These are phyloP conservation scores for Dioctria linearis DNA, from an alignment of 2,888 invertebrate species.

Conservation along the genomic window DNA sequence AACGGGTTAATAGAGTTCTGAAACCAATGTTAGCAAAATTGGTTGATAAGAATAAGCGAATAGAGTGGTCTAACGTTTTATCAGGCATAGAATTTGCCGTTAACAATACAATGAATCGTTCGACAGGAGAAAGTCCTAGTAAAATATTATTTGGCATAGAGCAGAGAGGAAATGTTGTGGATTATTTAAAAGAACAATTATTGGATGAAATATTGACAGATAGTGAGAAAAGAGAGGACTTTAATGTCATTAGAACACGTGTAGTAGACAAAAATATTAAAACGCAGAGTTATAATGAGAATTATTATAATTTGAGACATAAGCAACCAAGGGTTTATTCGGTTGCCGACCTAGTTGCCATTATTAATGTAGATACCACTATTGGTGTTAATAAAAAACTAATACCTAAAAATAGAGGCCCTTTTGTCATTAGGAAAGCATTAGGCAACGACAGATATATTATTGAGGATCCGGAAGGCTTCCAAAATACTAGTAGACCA, in stretches of 20 bases:
- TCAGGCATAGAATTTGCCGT: conserved; percentile 60
- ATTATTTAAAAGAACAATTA: neutral
- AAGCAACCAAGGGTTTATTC: neutral
- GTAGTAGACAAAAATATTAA: neutral
- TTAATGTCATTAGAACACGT: neutral
- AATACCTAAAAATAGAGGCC: neutral
- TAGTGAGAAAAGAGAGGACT: neutral
- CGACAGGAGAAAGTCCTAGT: conserved; percentile 61
- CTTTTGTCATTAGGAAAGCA: neutral
- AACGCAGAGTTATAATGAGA: neutral
- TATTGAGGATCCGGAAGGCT: neutral
- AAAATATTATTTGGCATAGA: conserved; percentile 62
- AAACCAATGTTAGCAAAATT: conserved; percentile 59
- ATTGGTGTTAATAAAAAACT: neutral
- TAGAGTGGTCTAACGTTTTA: conserved; percentile 53
- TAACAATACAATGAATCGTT: conserved; percentile 61
- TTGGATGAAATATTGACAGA: neutral
- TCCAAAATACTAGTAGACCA: too few relatives aligned
- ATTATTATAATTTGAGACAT: too few relatives aligned
- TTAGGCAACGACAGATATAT: neutral
- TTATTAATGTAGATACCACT: neutral
- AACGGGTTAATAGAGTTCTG: conserved; percentile 60
- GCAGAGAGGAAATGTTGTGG: conserved; percentile 59
- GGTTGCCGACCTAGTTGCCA: neutral
- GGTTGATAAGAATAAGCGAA: neutral